These are phyloP conservation scores for Meliscaeva auricollis DNA, from an alignment of 2,888 invertebrate species.

Conservation along the genomic window DNA sequence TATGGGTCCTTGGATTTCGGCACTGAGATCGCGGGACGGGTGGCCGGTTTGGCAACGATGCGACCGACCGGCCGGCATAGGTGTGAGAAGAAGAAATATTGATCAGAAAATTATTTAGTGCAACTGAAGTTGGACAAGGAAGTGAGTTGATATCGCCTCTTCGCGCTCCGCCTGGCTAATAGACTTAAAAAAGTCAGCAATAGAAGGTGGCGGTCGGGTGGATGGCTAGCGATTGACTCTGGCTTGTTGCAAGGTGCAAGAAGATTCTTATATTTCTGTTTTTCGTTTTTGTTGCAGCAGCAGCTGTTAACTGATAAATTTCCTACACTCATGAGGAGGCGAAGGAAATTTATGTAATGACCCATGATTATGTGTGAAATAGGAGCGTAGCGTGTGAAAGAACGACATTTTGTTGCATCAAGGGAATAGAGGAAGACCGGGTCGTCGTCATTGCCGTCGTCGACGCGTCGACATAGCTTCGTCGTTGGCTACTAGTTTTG, in stretches of 20 bases:
- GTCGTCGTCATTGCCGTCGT: too few relatives aligned
- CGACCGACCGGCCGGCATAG: background rate
- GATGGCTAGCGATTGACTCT: background rate
- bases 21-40: background rate
- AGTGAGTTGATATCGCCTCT: conserved; percentile 59
- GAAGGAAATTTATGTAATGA: conserved; percentile 74
- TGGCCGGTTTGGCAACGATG: background rate
- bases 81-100: conserved; percentile 57
- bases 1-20: conserved; percentile 5
- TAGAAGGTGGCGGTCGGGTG: background rate
- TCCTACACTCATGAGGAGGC: conserved; percentile 55
- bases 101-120: conserved; percentile 73
- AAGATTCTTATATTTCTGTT: conserved; percentile 17
- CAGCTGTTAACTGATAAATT: conserved; percentile 62
- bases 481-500: conserved; percentile 41
- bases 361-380: conserved; percentile 73
- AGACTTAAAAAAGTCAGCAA: conserved; percentile 24
- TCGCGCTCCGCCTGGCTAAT: conserved; percentile 46
- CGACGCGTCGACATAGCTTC: background rate
- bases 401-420: conserved; percentile 54
- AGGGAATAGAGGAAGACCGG: background rate
- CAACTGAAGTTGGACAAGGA: conserved; percentile 65
- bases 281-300: background rate
- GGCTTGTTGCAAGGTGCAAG: conserved; percentile 60
- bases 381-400: conserved; percentile 73